phyloP scores from a whole-genome alignment of 2,113 vertebrate species.

The Oryzias melastigma region DNA sequence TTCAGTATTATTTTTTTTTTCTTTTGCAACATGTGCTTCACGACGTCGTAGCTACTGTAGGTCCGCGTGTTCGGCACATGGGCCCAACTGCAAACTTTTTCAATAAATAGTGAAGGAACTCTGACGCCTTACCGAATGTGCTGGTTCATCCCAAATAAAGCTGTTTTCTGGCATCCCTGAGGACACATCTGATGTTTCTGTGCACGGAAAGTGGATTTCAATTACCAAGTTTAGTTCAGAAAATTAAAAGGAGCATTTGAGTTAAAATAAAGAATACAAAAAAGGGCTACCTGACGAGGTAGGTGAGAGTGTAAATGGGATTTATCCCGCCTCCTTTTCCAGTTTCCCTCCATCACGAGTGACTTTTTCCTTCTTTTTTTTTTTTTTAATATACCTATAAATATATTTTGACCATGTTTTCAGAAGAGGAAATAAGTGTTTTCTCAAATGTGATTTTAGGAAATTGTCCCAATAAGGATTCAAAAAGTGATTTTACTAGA shows the following conservation, averaged over 20 bases:
- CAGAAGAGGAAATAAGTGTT: conserved; percentile 67
- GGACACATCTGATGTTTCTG: conserved; percentile 11
- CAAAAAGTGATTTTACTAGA: conserved; percentile 72
- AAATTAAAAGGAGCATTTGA: conserved; percentile 31
- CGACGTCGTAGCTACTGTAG: conserved; percentile 22
- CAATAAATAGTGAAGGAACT: conserved; percentile 18
- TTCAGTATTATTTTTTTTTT: conserved; percentile 52
- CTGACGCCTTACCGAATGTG: conserved; percentile 44
- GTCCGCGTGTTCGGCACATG: conserved; percentile 13
- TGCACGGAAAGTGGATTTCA: background rate
- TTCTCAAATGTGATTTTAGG: conserved; percentile 73
- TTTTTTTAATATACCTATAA: background rate
- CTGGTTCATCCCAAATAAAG: conserved; percentile 23
- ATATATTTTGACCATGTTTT: conserved; percentile 51
- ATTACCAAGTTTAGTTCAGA: conserved; percentile 42
- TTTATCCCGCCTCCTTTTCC: conserved; percentile 44
- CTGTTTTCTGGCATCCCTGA: conserved; percentile 26
- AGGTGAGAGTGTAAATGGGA: conserved; percentile 46
- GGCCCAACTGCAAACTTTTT: conserved; percentile 33
- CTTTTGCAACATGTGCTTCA: conserved; percentile 26
- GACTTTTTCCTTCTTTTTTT: conserved; percentile 14
- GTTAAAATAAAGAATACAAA: conserved; percentile 39
- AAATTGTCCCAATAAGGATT: conserved; percentile 72
- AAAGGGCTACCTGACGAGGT: conserved; percentile 54
- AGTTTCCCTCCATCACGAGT: conserved; percentile 52